Evolutionary conservation across 1,140 invertebrate genomes (phyloP).

Genomic region (Drosophila sechellia): DNA sequence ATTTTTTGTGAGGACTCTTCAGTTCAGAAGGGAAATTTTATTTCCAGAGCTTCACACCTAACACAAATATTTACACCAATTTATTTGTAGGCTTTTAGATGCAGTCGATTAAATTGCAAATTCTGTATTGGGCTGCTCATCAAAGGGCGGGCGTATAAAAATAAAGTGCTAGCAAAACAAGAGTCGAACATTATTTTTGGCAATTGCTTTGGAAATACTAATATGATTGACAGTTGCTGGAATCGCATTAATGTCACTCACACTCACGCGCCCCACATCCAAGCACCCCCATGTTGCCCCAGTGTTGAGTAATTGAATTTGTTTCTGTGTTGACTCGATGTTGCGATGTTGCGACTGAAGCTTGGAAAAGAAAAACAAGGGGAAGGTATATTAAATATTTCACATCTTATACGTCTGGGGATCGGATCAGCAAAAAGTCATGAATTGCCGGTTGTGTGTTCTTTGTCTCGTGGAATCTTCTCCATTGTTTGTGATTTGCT

Average conservation of each 20-base stretch:
- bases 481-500: slow-evolving; percentile 42
- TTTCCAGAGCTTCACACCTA: slow-evolving; percentile 3
- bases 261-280: slow-evolving; percentile 21
- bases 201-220: slow-evolving; percentile 50
- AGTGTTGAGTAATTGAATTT: slow-evolving; percentile 78
- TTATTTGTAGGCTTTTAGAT: slow-evolving; percentile 62
- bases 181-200: slow-evolving; percentile 52
- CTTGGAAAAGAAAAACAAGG: slow-evolving; percentile 20
- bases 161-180: slow-evolving; percentile 50
- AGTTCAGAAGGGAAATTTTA: neutral
- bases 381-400: slow-evolving; percentile 68
- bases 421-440: slow-evolving; percentile 11
- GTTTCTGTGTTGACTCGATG: slow-evolving; percentile 76
- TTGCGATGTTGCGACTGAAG: slow-evolving; percentile 38
- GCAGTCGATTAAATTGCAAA: slow-evolving; percentile 75
- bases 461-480: slow-evolving; percentile 53
- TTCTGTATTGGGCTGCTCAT: slow-evolving; percentile 39
- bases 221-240: slow-evolving; percentile 68
- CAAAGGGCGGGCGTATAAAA: slow-evolving; percentile 48
- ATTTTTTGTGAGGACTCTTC: too few species aligned
- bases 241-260: slow-evolving; percentile 78
- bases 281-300: slow-evolving; percentile 13
- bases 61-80: slow-evolving; percentile 35
- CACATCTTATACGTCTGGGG: slow-evolving; percentile 33
- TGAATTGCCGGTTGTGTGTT: slow-evolving; percentile 20